Evolutionary conservation across 2,888 invertebrate genomes (phyloP), one percentile per base, ranked within the genome.

Genomic region (Drosophila borborema): DNA sequence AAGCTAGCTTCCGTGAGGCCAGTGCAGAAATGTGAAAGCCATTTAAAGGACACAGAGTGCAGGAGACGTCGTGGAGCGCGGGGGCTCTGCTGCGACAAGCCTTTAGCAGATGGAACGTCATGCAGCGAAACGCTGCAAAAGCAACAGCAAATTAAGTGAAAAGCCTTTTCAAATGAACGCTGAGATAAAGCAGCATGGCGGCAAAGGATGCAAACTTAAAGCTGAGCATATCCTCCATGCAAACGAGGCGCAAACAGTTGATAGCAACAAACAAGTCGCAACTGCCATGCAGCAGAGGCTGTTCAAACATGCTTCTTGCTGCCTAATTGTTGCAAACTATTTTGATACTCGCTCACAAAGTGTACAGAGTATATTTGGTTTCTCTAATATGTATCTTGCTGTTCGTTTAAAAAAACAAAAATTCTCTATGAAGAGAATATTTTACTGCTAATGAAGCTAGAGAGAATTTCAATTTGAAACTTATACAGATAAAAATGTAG

Each of bases 61-160:
- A 34, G 18, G 41, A 20, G 41, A 6, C 6, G 20, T 20, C 18
- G 28, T 5, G n/a, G 10, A 8, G 7, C 6, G 20, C 5, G 12
- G 12, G n/a, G 10, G 28, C 28, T 6, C 31, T 14, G 36, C 1
- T 16, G 49, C 34, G 34, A 36, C 23, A 31, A 48, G 23, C 23
- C 38, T 18, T n/a, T 9, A 36, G 58, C 38, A 40, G 45, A 18
- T 56, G 54, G 43, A 36, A 48, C 16, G 43, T 51, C 58, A 58
- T 54, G 53, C 51, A 82, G 67, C 56, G 45, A 41, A 72, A 64
- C 61, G 75, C 59, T 40, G 65, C 70, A 59, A 23, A 23, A 28
- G 69, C 79, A 75, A 84, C 74, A 23, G 69, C 79, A 81, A 86
- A 84, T 81, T 84, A 86, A 82, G 75, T 72, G 81, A 84, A 81